Evolutionary conservation across 2,888 invertebrate genomes (phyloP).

Genomic region (Carpatolechia fugitivella): DNA sequence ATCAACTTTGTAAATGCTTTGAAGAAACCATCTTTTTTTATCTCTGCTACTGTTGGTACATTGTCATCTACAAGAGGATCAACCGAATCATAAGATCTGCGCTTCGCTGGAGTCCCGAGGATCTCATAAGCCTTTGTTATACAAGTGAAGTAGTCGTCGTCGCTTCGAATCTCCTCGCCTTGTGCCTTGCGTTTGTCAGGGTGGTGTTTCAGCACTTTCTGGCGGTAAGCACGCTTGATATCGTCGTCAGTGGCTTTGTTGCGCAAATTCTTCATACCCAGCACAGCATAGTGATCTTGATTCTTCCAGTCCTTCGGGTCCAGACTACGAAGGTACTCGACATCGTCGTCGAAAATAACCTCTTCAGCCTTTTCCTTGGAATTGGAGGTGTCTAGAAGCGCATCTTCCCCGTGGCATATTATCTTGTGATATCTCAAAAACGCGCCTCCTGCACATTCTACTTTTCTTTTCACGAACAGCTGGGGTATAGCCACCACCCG

Average conservation of each 20-base stretch:
- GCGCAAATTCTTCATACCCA: constrained; percentile 91
- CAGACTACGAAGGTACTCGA: constrained; percentile 90
- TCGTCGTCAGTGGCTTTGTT: constrained; percentile 94
- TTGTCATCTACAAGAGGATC: constrained; percentile 96
- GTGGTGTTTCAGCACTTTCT: constrained; percentile 90
- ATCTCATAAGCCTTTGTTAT: constrained; percentile 99
- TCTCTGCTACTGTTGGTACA: constrained; percentile 86
- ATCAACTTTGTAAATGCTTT: constrained; percentile 83
- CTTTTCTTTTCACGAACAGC: constrained; percentile 56
- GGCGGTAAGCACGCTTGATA: constrained; percentile 95
- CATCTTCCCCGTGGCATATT: constrained; percentile 71
- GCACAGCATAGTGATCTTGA: constrained; percentile 97
- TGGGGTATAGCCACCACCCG: constrained; percentile 57
- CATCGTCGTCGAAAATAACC: constrained; percentile 82
- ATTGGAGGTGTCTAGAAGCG: constrained; percentile 59
- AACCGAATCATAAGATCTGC: constrained; percentile 97
- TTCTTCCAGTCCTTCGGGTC: constrained; percentile 99
- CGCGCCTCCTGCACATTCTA: constrained; percentile 75
- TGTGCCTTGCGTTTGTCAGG: constrained; percentile 97
- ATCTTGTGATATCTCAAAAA: constrained; percentile 73
- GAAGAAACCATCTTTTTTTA: constrained; percentile 89
- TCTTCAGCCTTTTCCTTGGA: constrained; percentile 67
- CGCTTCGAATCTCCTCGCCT: constrained; percentile 91
- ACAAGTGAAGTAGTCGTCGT: constrained; percentile 98
- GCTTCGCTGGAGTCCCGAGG: constrained; percentile 86